Evolutionary conservation across 2,888 invertebrate genomes (phyloP).

Genomic region (Amphiduros pacificus): DNA sequence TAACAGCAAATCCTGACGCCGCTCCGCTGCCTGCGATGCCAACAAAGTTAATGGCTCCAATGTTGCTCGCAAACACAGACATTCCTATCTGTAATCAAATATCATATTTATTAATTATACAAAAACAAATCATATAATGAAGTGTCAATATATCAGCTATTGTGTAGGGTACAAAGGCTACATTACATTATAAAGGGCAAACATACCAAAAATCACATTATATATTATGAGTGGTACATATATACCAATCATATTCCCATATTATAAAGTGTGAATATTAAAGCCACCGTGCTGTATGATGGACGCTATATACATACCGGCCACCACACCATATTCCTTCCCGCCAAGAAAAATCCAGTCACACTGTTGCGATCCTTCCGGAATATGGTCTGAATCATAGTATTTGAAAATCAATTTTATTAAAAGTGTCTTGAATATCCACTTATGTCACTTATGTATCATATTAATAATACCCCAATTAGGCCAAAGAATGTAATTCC

Average conservation of each 20-base stretch:
- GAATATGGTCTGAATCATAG: neutral
- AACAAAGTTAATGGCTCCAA: slow-evolving; percentile 22
- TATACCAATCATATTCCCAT: too few species aligned
- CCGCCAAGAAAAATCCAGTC: slow-evolving; percentile 24
- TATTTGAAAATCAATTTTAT: too few species aligned
- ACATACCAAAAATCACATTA: neutral
- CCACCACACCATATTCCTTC: slow-evolving; percentile 26
- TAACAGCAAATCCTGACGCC: slow-evolving; percentile 26
- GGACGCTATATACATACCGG: slow-evolving; percentile 25
- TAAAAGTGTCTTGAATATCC: too few species aligned
- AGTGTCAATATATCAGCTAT: neutral
- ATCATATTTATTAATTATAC: neutral
- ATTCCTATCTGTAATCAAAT: slow-evolving; percentile 23
- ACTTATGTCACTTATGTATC: too few species aligned
- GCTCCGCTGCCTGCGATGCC: slow-evolving; percentile 25
- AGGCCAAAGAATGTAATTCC: too few species aligned
- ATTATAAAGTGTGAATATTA: too few species aligned
- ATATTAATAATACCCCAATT: too few species aligned
- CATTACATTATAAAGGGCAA: neutral
- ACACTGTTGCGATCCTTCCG: slow-evolving; percentile 14
- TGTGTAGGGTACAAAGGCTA: neutral
- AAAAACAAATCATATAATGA: neutral
- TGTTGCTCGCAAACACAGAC: slow-evolving; percentile 28
- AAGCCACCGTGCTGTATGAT: too few species aligned
- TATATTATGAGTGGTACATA: too few species aligned